Percentiles rank a stretch among this genome's conserved stretches.
Conservation (phyloP, 2,888 invertebrate species). For the Girardia tigrina region DNA sequence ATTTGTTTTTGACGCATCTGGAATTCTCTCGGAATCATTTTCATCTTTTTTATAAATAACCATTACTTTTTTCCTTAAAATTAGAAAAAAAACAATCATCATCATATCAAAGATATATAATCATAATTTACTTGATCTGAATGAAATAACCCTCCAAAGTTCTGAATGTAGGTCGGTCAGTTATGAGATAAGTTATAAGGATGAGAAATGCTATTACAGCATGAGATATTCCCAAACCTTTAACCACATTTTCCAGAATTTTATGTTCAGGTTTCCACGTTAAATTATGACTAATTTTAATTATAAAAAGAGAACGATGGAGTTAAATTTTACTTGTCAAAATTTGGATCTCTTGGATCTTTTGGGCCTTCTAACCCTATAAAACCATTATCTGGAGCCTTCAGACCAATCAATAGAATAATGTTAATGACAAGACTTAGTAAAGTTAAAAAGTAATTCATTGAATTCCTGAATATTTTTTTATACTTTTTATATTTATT, state of each 20-base stretch:
- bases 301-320: too few species aligned
- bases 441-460: constrained; percentile 5
- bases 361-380: neutral
- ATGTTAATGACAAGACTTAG: constrained; percentile 24
- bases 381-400: constrained; percentile 11
- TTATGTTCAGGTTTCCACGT: neutral
- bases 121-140: neutral
- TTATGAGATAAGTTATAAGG: neutral
- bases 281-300: neutral
- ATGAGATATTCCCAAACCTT: neutral
- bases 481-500: too few species aligned
- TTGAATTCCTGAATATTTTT: neutral
- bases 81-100: neutral
- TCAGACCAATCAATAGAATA: neutral
- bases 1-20: neutral
- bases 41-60: neutral
- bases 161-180: neutral
- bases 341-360: neutral
- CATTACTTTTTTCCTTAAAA: neutral
- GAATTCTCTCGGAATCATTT: neutral
- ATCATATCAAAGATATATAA: neutral
- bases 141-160: neutral
- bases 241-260: neutral
- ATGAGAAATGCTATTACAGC: neutral
- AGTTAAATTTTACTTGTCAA: neutral